Evolutionary conservation across 2,113 vertebrate species (phyloP).

Genomic region (Motacilla tschutschensis): DNA sequence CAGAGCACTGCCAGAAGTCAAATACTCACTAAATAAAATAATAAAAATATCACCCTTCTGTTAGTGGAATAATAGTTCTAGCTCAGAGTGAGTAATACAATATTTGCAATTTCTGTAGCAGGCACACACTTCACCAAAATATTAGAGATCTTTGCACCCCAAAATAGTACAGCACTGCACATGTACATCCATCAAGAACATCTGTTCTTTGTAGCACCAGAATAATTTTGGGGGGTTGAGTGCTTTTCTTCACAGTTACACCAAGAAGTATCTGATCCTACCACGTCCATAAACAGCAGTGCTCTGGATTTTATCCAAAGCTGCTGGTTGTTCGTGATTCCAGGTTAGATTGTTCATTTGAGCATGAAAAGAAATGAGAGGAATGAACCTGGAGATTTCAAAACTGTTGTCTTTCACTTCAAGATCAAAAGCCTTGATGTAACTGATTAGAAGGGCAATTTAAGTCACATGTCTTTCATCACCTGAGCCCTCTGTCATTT

Average conservation of each 20-base stretch:
- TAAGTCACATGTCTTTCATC: not conserved
- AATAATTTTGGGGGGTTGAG: not conserved
- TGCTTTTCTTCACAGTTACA: not conserved
- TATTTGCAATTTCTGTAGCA: not conserved
- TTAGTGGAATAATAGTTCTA: not conserved
- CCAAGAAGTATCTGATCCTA: not conserved
- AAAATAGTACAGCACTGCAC: not conserved
- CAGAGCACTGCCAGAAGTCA: not conserved
- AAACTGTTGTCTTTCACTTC: constrained; percentile 6
- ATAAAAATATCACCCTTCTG: not conserved
- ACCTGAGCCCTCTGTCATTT: not conserved
- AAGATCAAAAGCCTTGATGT: constrained; percentile 23
- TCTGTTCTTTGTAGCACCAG: not conserved
- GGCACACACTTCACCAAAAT: not conserved
- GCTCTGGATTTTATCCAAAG: not conserved
- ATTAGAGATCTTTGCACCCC: not conserved
- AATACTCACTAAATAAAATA: not conserved
- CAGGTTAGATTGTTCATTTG: not conserved
- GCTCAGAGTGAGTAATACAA: not conserved
- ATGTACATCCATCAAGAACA: not conserved
- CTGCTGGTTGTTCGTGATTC: not conserved
- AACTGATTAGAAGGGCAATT: not conserved
- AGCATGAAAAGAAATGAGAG: not conserved
- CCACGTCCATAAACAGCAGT: not conserved
- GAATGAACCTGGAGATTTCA: not conserved